These are phyloP conservation scores for Syngnathus acus DNA, from an alignment of 2,797 vertebrate genomes.

Conservation along the genomic window DNA sequence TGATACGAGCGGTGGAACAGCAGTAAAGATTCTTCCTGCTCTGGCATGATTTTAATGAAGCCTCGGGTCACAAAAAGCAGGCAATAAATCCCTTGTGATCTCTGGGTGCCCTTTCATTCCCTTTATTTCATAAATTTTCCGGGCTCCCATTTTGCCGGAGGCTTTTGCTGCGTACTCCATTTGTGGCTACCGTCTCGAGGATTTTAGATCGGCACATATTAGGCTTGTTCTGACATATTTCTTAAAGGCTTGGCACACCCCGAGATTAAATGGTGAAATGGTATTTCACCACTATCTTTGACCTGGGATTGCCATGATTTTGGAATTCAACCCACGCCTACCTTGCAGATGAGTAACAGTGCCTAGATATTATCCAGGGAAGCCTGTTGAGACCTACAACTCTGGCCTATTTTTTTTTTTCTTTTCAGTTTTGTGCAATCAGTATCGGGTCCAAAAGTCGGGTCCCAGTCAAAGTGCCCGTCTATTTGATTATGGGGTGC, in stretches of 20 bases:
- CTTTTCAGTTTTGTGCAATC: no score
- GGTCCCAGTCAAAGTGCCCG: no score
- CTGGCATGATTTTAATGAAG: slow-evolving; percentile 44
- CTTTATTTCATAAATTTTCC: slow-evolving; percentile 32
- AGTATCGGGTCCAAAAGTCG: no score
- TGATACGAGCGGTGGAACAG: slow-evolving; percentile 30
- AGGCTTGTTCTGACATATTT: slow-evolving; percentile 54
- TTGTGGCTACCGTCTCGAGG: slow-evolving; percentile 19
- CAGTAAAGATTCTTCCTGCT: slow-evolving; percentile 43
- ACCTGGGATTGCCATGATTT: neutral
- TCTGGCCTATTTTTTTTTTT: neutral
- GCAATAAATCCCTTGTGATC: slow-evolving; percentile 32
- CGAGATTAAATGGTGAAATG: neutral
- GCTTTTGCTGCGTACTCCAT: slow-evolving; percentile 36
- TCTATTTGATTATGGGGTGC: neutral
- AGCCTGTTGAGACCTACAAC: neutral
- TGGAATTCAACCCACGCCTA: neutral
- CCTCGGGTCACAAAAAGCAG: slow-evolving; percentile 40
- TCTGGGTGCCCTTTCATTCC: slow-evolving; percentile 32
- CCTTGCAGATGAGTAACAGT: neutral
- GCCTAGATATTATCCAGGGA: neutral
- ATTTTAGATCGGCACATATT: slow-evolving; percentile 32
- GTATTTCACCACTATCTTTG: slow-evolving; percentile 15
- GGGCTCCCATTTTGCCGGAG: slow-evolving; percentile 5
- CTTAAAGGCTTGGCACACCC: slow-evolving; percentile 17